phyloP scores from a whole-genome alignment of 1,140 invertebrate genomes.

The Homalodisca vitripennis region DNA sequence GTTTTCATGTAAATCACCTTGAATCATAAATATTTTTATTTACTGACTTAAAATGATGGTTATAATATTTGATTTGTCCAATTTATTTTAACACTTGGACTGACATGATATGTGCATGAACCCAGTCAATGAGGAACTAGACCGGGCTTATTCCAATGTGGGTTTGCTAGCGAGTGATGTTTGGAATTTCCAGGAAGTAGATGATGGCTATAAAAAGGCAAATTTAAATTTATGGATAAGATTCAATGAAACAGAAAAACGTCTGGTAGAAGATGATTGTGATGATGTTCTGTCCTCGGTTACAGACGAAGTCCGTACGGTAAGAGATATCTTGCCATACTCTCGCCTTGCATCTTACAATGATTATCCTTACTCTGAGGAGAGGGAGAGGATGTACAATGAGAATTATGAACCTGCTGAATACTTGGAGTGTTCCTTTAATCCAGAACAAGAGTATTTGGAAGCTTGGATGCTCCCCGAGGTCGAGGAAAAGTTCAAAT shows the following conservation, averaged over 20 bases:
- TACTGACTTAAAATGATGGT: too few relatives aligned
- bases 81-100: too few relatives aligned
- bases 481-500: slow-evolving; percentile 5
- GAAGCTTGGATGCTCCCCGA: slow-evolving; percentile 15
- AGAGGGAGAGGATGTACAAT: background rate
- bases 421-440: background rate
- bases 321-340: background rate
- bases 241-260: slow-evolving; percentile 9
- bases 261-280: background rate
- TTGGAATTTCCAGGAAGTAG: background rate
- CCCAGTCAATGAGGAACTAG: slow-evolving; percentile 8
- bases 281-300: background rate
- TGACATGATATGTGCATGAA: slow-evolving; percentile 4
- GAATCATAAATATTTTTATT: too few relatives aligned
- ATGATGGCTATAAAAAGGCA: background rate
- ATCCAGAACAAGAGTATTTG: background rate
- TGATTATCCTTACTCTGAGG: background rate
- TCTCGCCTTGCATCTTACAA: slow-evolving; percentile 4
- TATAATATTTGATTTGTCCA: too few relatives aligned
- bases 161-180: slow-evolving; percentile 18
- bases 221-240: slow-evolving; percentile 22
- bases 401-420: background rate
- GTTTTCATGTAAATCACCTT: too few relatives aligned
- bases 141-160: slow-evolving; percentile 6
- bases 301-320: background rate